phyloP scores from a whole-genome alignment of 2,888 invertebrate genomes.

The Pimpla rufipes region DNA sequence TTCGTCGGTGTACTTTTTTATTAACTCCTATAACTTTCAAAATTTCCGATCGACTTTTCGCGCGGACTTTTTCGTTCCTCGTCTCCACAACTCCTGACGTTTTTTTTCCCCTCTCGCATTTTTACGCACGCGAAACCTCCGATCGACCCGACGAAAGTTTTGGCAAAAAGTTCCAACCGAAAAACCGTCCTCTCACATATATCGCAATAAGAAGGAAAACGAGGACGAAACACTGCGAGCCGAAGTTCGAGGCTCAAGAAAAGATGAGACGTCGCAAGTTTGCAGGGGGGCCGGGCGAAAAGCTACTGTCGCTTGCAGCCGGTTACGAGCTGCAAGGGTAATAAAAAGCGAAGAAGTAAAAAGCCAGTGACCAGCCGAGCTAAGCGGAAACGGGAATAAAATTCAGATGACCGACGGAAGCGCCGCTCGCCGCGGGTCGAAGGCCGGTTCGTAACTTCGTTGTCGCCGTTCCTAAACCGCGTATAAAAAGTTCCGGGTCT shows the following conservation, averaged over 20 bases:
- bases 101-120: constrained; percentile 22
- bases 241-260: neutral
- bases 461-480: constrained; percentile 16
- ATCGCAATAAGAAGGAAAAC: neutral
- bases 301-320: neutral
- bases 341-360: constrained; percentile 16
- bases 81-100: constrained; percentile 16
- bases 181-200: neutral
- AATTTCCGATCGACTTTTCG: too few relatives aligned
- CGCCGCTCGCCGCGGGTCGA: neutral
- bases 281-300: neutral
- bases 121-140: neutral
- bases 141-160: constrained; percentile 1
- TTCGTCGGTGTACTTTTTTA: constrained; percentile 21
- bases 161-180: neutral
- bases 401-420: constrained; percentile 1
- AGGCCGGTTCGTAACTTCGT: constrained; percentile 16
- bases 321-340: constrained; percentile 6
- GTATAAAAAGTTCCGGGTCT: constrained; percentile 10
- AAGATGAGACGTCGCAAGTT: neutral
- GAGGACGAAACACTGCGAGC: neutral
- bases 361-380: neutral
- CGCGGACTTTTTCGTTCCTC: too few relatives aligned
- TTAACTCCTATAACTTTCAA: constrained; percentile 22
- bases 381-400: constrained; percentile 25